Percentiles rank a stretch among this genome's conserved stretches.
Evolutionary conservation across 2,888 invertebrate species (phyloP).

Genomic region (Cetonia aurata): DNA sequence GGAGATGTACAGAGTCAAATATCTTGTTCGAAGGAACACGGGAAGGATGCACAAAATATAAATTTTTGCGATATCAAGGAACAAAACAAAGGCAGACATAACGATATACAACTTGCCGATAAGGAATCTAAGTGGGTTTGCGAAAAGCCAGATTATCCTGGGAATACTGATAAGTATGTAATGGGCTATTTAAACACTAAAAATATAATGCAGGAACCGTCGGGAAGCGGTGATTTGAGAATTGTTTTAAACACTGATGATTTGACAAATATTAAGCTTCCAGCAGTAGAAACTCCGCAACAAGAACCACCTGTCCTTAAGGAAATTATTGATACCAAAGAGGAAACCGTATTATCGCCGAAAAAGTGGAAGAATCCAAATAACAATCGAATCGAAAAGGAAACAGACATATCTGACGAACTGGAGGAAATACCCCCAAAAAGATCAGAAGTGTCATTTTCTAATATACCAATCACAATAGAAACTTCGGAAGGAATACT

Average conservation of each 20-base stretch:
- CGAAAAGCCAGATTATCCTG: not conserved
- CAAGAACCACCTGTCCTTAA: not conserved
- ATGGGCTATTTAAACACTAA: constrained; percentile 27
- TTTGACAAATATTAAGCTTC: constrained; percentile 3
- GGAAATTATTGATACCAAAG: not conserved
- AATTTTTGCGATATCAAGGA: not conserved
- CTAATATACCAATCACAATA: not conserved
- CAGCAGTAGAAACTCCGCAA: not conserved
- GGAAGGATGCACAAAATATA: not conserved
- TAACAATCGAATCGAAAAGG: not conserved
- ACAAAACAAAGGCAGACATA: not conserved
- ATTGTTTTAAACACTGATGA: constrained; percentile 33
- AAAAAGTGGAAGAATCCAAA: too few species aligned
- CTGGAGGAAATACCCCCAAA: not conserved
- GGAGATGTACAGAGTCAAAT: constrained; percentile 27
- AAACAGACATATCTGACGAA: not conserved
- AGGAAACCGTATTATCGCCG: not conserved
- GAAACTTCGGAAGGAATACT: not conserved
- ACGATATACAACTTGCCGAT: not conserved
- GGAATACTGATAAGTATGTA: constrained; percentile 1
- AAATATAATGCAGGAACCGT: constrained; percentile 27
- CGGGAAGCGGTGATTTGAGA: constrained; percentile 9
- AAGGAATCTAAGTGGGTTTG: constrained; percentile 1
- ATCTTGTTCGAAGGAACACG: not conserved
- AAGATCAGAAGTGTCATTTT: too few species aligned